Evolutionary conservation across 2,113 vertebrate genomes (phyloP), one percentile per base, ranked within the genome.

Genomic region (Bostrychus sinensis): DNA sequence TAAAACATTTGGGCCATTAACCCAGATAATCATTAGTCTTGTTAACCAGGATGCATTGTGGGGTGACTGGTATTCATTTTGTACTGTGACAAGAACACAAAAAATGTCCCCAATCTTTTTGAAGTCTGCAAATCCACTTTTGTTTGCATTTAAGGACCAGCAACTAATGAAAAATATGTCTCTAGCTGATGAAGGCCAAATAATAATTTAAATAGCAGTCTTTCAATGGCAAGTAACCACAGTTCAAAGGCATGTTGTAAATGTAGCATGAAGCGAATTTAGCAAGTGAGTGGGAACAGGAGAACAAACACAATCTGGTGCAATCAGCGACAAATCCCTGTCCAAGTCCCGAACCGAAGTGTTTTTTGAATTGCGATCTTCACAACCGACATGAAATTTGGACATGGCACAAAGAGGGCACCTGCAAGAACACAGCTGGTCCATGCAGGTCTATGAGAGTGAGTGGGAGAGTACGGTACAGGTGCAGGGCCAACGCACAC

Each of bases 371-470:
- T 16, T 50, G 20, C n/a, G 19, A 34, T 53, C 71, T 58, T 19
- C 46, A 55, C 36, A 59, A 19, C 2, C n/a, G 16, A 43, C 48
- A 32, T 39, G 9, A 30, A 57, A 61, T 70, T 16, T 83, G 76
- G 70, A 62, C 41, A 53, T n/a, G 37, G 54, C 71, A 72, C 57
- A 79, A 69, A 61, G n/a, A 43, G 76, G 0, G 8, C n/a, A 17
- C 77, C 75, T 72, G 72, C 77, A 75, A 53, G 64, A 75, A 61
- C 62, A 63, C 77, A 77, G 72, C 79, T 81, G 81, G 75, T 60
- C 70, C 60, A 55, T 28, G 74, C 57, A 68, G 34, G 68, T 56
- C 7, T 17, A 32, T 32, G 30, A 60, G 45, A 43, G 63, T 34
- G 51, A 43, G 53, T 30, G 45, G 30, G 41, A 60, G 53, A 74